phyloP scores from a whole-genome alignment of 1,140 invertebrate genomes.

The Pogonomyrmex californicus region DNA sequence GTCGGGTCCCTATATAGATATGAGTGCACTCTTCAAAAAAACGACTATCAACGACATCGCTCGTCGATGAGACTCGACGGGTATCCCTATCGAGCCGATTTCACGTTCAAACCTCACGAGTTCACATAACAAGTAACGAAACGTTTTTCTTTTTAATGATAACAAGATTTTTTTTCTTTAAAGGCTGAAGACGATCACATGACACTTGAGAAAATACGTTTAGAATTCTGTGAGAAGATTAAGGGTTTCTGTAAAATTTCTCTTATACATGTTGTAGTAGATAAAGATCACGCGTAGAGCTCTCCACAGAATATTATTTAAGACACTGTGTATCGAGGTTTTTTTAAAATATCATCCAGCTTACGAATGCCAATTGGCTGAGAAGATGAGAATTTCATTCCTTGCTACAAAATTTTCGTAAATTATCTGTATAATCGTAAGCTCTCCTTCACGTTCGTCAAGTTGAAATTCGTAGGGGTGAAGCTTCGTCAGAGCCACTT shows the following conservation, averaged over 20 bases:
- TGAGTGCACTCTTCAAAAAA: slow-evolving; percentile 7
- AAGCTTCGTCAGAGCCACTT: neutral
- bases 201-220: slow-evolving; percentile 10
- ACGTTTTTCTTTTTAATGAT: neutral
- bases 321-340: slow-evolving; percentile 24
- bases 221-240: slow-evolving; percentile 9
- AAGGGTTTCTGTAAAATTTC: slow-evolving; percentile 7
- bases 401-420: neutral
- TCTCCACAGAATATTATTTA: slow-evolving; percentile 34
- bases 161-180: slow-evolving; percentile 4
- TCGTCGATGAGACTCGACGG: slow-evolving; percentile 2
- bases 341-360: neutral
- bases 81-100: neutral
- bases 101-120: neutral
- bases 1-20: neutral
- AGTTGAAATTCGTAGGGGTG: neutral
- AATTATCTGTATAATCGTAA: neutral
- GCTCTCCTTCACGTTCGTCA: neutral
- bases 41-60: slow-evolving; percentile 8
- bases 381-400: slow-evolving; percentile 16
- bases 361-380: slow-evolving; percentile 26
- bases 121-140: slow-evolving; percentile 20
- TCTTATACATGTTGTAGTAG: neutral
- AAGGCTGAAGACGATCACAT: slow-evolving; percentile 2
- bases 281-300: neutral